Evolutionary conservation across 2,113 vertebrate genomes (phyloP).

Genomic region (Addax nasomaculatus): DNA sequence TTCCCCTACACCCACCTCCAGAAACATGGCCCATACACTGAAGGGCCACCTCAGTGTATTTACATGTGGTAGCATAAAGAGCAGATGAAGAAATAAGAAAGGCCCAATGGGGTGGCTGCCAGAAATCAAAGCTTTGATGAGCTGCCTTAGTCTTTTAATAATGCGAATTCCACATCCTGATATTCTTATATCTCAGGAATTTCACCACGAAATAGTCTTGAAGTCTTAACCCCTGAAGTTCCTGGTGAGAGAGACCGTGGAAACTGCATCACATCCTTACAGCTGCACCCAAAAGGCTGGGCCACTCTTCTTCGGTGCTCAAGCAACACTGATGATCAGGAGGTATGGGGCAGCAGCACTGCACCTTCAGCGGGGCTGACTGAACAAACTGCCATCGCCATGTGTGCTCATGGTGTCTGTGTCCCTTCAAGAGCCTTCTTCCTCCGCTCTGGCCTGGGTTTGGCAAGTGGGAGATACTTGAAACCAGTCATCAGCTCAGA

Average conservation of each 20-base stretch:
- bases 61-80: neutral
- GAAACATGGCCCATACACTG: neutral
- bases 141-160: neutral
- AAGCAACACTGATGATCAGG: slow-evolving; percentile 97
- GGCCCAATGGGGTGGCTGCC: neutral
- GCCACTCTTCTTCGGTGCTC: slow-evolving; percentile 96
- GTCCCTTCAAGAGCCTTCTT: neutral
- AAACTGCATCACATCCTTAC: slow-evolving; percentile 98
- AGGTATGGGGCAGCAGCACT: slow-evolving; percentile 81
- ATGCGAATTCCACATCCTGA: neutral
- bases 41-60: neutral
- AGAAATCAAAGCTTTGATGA: slow-evolving; percentile 25
- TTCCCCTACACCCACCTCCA: neutral
- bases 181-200: slow-evolving; percentile 82
- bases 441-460: neutral
- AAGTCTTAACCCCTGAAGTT: slow-evolving; percentile 97
- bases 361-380: neutral
- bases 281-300: slow-evolving; percentile 98
- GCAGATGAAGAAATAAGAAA: neutral
- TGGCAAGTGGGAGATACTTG: neutral
- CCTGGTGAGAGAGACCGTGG: slow-evolving; percentile 94
- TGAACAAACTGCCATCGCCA: neutral
- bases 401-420: neutral
- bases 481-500: neutral
- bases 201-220: slow-evolving; percentile 95